Evolutionary conservation across 2,797 vertebrate species (phyloP).

Genomic region (Podarcis siculus): DNA sequence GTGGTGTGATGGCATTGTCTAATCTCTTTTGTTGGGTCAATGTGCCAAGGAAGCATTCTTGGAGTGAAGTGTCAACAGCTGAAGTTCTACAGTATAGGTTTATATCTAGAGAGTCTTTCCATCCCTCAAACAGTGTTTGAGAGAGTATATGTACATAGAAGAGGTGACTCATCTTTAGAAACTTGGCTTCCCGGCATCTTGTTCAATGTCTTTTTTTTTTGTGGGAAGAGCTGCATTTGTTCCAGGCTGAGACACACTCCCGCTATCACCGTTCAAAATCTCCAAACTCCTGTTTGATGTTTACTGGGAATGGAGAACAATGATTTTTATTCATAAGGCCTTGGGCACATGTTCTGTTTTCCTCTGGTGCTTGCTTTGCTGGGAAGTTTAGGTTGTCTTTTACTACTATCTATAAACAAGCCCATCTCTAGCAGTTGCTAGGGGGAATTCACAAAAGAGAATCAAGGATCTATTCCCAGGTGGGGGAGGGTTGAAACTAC

Average conservation of each 20-base stretch:
- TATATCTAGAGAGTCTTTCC: slow-evolving; percentile 10
- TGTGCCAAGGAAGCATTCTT: slow-evolving; percentile 46
- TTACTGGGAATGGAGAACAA: not conserved
- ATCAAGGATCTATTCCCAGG: not conserved
- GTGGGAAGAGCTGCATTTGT: slow-evolving; percentile 45
- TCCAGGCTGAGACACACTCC: slow-evolving; percentile 34
- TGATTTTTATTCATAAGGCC: not conserved
- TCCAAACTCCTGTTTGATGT: slow-evolving; percentile 49
- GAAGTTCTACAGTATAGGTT: slow-evolving; percentile 36
- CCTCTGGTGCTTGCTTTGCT: not conserved
- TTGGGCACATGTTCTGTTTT: not conserved
- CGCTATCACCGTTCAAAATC: slow-evolving; percentile 37
- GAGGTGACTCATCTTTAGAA: slow-evolving; percentile 58
- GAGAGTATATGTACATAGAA: slow-evolving; percentile 21
- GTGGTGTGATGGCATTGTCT: slow-evolving; percentile 36
- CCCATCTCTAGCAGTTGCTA: not conserved
- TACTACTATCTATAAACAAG: not conserved
- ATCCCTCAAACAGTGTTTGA: slow-evolving; percentile 27
- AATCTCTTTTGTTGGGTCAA: slow-evolving; percentile 58
- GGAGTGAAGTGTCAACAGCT: slow-evolving; percentile 40
- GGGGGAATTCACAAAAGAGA: not conserved
- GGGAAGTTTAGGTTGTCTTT: not conserved
- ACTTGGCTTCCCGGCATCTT: slow-evolving; percentile 51
- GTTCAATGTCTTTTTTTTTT: slow-evolving; percentile 41
- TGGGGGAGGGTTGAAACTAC: not conserved